These are phyloP conservation scores for Quadroppia sp. DNA, from an alignment of 2,888 invertebrate species.

Conservation along the genomic window DNA sequence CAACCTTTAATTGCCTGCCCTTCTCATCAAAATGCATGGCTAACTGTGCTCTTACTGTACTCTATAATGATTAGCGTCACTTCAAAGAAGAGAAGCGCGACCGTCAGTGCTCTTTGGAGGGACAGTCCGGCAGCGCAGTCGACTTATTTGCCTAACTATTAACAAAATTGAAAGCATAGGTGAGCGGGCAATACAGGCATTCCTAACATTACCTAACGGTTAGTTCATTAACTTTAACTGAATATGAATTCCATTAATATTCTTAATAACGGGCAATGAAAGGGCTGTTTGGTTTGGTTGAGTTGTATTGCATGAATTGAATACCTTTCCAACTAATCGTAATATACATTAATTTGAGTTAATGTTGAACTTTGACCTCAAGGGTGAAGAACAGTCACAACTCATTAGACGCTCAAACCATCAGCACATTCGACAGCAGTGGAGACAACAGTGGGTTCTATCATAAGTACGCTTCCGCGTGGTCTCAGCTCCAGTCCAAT, in stretches of 20 bases:
- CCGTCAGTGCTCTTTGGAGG: constrained; percentile 41
- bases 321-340: too few relatives aligned
- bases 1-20: neutral
- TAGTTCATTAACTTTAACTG: neutral
- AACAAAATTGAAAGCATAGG: constrained; percentile 20
- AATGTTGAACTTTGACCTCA: neutral
- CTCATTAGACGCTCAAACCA: constrained; percentile 45
- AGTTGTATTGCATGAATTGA: constrained; percentile 5
- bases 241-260: neutral
- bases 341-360: too few relatives aligned
- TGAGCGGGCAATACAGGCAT: constrained; percentile 7
- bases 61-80: constrained; percentile 26
- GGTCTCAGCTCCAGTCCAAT: constrained; percentile 55
- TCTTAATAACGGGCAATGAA: too few relatives aligned
- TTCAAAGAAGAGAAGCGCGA: constrained; percentile 40
- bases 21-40: constrained; percentile 28
- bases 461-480: constrained; percentile 82
- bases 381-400: constrained; percentile 43
- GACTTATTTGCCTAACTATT: constrained; percentile 39
- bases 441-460: constrained; percentile 64
- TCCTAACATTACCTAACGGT: constrained; percentile 20
- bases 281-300: neutral
- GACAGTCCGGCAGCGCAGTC: constrained; percentile 39
- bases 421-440: constrained; percentile 45
- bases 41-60: constrained; percentile 27